Evolutionary conservation across 2,888 invertebrate genomes (phyloP), one percentile per base, ranked within the genome.

Genomic region (Drosophila mercatorum): DNA sequence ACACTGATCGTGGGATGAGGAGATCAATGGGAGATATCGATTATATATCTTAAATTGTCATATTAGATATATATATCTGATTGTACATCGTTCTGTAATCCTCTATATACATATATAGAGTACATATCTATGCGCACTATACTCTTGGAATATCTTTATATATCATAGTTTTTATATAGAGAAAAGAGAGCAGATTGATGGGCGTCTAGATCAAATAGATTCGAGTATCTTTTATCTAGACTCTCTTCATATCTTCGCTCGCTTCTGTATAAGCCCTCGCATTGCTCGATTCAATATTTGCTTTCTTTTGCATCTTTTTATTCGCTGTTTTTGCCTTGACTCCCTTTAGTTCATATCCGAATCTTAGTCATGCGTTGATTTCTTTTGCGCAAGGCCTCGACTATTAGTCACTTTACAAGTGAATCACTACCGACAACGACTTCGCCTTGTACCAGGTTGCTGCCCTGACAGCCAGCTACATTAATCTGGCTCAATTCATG

Each of bases 381-480:
- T 51, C 51, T 51, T n/a, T 14, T 57, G n/a, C 38, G 28, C 26
- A 44, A 36, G 60, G 52, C 61, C 28, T 49, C 61, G 59, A 44
- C 36, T 57, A 44, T 75, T 65, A 75, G 63, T 78, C 78, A 78
- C 56, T 34, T 68, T 10, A 7, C 51, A 63, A 56, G 67, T 82
- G 82, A 82, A 64, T 82, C 83, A 82, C 69, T 64, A 64, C 66
- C 56, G 64, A 61, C 78, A 72, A 60, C 43, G 59, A 72, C 63
- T 72, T 62, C n/a, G 65, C 70, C 68, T 40, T 60, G 60, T n/a
- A 47, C 83, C 76, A 78, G 78, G 81, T 66, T 70, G 60, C 56
- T 34, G 62, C 70, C 40, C 57, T 79, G 69, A 68, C 67, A 53
- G 51, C n/a, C 60, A 70, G 55, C 62, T 79, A 26, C 69, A 49